Percentiles rank a stretch among this genome's conserved stretches.
Conservation (phyloP, 2,888 invertebrate species). For the Synanthedon andrenaeformis region DNA sequence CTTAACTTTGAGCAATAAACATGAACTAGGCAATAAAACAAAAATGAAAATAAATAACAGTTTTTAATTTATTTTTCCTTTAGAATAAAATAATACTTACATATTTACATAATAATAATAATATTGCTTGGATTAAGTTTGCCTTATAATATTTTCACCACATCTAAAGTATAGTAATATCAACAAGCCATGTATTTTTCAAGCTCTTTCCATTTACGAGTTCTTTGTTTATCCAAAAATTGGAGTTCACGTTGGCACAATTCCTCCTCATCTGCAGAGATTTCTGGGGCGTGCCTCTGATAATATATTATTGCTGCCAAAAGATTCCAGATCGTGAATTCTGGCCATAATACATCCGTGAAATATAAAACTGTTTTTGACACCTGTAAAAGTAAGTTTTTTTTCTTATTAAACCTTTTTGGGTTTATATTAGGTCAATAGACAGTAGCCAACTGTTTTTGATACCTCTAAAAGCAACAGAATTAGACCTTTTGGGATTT, state of each 20-base stretch:
- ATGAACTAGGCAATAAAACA: background rate
- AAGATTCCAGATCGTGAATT: conserved; percentile 93
- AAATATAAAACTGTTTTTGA: conserved; percentile 87
- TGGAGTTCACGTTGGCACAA: conserved; percentile 29
- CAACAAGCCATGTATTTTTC: conserved; percentile 18
- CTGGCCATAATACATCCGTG: conserved; percentile 94
- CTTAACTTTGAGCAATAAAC: too few species aligned
- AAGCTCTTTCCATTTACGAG: conserved; percentile 37
- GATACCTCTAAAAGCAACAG: too few species aligned
- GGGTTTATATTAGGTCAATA: background rate
- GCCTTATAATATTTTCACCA: too few species aligned
- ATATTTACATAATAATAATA: too few species aligned
- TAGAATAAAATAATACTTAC: too few species aligned
- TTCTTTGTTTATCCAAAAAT: conserved; percentile 53
- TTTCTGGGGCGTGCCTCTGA: conserved; percentile 71
- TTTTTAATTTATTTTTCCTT: background rate
- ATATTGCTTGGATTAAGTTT: too few species aligned
- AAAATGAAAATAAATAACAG: background rate
- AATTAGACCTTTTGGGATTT: too few species aligned
- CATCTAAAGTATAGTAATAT: too few species aligned
- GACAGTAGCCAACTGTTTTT: too few species aligned
- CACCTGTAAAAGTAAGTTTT: conserved; percentile 62
- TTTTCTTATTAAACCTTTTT: background rate
- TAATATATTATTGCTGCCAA: conserved; percentile 87
- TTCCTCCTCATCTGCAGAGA: conserved; percentile 19